A percentile compares a stretch with the other conserved stretches of the same genome.
phyloP scores from a whole-genome alignment of 53 echinoderm and acorn worm species.

The Astropecten irregularis region DNA sequence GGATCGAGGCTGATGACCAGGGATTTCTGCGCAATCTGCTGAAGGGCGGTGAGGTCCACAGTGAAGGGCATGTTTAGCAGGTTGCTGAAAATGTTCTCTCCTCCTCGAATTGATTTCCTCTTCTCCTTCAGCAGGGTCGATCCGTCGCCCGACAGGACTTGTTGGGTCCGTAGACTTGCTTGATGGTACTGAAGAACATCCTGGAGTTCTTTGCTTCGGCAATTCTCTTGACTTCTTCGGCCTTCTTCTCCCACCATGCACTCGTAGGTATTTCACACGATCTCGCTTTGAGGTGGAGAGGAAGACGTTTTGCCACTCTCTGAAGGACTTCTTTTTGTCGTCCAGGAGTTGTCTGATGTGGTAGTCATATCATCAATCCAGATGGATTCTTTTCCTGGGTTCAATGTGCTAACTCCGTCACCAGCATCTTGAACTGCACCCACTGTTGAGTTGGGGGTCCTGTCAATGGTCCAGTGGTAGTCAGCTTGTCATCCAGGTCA shows the following conservation, averaged over 20 bases:
- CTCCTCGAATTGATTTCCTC: background rate
- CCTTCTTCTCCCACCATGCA: constrained; percentile 6
- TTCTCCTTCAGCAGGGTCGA: constrained; percentile 24
- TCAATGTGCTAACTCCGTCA: constrained; percentile 9
- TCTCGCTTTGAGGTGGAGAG: background rate
- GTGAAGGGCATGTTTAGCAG: too few species aligned
- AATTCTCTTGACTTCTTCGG: constrained; percentile 11
- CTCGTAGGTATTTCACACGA: background rate
- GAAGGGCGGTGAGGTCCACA: too few species aligned
- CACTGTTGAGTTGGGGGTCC: background rate
- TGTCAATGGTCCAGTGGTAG: background rate
- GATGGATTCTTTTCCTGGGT: background rate
- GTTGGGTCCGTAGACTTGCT: constrained; percentile 12
- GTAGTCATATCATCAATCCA: constrained; percentile 4
- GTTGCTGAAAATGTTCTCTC: constrained; percentile 23
- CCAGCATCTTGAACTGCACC: background rate
- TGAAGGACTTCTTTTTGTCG: background rate
- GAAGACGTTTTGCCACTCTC: background rate
- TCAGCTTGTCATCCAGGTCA: background rate
- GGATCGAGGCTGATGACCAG: constrained; percentile 1
- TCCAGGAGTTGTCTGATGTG: background rate
- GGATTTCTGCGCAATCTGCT: constrained; percentile 19
- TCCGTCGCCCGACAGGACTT: constrained; percentile 12
- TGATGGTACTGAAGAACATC: constrained; percentile 5
- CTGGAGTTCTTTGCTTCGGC: constrained; percentile 13